Percentiles rank a stretch among this genome's conserved stretches.
Conservation (phyloP, 2,888 invertebrate genomes). For the Synanthedon formicaeformis region DNA sequence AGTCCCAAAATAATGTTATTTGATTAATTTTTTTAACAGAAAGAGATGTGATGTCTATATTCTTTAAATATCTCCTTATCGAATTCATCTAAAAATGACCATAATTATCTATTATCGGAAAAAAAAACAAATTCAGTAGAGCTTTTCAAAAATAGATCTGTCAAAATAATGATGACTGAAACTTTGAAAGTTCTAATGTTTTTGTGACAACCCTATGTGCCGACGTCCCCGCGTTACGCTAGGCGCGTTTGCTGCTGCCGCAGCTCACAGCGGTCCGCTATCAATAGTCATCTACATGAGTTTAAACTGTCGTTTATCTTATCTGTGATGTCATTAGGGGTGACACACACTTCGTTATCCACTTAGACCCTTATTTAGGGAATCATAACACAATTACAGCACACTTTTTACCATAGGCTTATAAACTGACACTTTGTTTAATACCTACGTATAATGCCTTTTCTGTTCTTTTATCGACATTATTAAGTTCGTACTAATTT, state of each 20-base stretch:
- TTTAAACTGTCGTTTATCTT: constrained; percentile 53
- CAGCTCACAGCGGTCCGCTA: constrained; percentile 11
- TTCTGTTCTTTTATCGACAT: no score
- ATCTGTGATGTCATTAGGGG: constrained; percentile 46
- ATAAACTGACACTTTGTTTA: not conserved
- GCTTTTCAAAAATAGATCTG: not conserved
- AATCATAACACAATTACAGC: not conserved
- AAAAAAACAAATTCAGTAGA: no score
- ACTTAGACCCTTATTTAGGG: not conserved
- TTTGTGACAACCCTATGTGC: constrained; percentile 1
- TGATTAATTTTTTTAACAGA: no score
- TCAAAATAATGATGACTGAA: not conserved
- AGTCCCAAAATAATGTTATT: no score
- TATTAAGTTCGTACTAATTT: no score
- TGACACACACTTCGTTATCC: constrained; percentile 11
- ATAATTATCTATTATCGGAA: no score
- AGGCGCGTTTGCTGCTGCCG: constrained; percentile 5
- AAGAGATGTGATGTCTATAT: no score
- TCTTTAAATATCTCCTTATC: no score
- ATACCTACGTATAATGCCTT: no score
- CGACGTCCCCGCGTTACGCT: not conserved
- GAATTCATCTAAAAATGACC: no score
- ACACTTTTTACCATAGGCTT: not conserved
- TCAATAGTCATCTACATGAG: constrained; percentile 42
- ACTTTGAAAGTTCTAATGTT: not conserved